A percentile compares a stretch with the other conserved stretches of the same genome.
phyloP scores from a whole-genome alignment of 2,888 invertebrate genomes.

The Adelphocoris suturalis region DNA sequence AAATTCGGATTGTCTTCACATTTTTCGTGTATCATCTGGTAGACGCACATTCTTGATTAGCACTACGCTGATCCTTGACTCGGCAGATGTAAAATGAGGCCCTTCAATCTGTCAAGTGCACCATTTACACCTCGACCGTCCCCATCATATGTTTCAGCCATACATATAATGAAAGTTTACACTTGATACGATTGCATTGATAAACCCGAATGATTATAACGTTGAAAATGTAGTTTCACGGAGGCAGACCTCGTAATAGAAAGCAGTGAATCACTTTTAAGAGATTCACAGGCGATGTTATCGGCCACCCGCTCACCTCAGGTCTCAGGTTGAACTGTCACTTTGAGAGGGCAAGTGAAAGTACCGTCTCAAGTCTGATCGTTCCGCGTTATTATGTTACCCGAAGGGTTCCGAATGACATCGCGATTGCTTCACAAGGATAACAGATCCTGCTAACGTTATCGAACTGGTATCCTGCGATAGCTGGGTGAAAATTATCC shows the following conservation, averaged over 20 bases:
- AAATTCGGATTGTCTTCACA: too few species aligned
- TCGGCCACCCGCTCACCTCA: conserved; percentile 32
- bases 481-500: background rate
- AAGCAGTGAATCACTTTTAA: conserved; percentile 18
- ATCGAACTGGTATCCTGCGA: background rate
- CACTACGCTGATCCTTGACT: too few species aligned
- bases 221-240: conserved; percentile 31
- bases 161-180: too few species aligned
- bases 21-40: too few species aligned
- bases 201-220: background rate
- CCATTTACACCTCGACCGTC: too few species aligned
- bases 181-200: too few species aligned
- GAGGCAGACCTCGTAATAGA: conserved; percentile 10
- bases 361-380: background rate
- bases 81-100: too few species aligned
- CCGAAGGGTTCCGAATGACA: background rate
- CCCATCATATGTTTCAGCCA: too few species aligned
- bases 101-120: too few species aligned
- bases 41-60: too few species aligned
- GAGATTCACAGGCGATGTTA: conserved; percentile 11
- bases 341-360: conserved; percentile 23
- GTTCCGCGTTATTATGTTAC: conserved; percentile 21
- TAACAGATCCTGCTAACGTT: background rate
- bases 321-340: conserved; percentile 28
- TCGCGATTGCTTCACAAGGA: conserved; percentile 10